Percentiles rank a stretch among this genome's conserved stretches.
Conservation (phyloP, 2,113 vertebrate species). For the Chlamydotis undulata region DNA sequence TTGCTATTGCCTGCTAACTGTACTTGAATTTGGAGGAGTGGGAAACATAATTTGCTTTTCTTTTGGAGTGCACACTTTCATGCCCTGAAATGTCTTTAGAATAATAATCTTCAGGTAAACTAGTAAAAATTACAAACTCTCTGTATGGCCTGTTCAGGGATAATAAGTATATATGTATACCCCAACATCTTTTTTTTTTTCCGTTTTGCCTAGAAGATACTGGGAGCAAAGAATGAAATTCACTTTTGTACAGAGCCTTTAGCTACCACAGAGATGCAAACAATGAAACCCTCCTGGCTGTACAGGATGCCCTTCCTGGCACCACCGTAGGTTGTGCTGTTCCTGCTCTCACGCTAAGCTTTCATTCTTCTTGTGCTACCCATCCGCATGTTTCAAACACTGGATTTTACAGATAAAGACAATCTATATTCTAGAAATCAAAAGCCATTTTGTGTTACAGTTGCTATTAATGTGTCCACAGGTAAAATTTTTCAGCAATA, state of each 20-base stretch:
- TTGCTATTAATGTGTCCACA: rapidly evolving
- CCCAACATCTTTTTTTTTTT: background rate
- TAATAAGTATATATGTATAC: background rate
- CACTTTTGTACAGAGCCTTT: background rate
- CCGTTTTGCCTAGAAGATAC: background rate
- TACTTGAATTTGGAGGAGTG: background rate
- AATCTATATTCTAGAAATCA: background rate
- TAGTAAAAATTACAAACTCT: background rate
- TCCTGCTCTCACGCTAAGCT: background rate
- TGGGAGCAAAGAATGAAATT: background rate
- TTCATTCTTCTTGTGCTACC: background rate
- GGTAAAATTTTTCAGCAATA: background rate
- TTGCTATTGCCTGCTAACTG: background rate
- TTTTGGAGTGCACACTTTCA: background rate
- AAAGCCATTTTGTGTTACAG: background rate
- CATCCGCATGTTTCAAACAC: background rate
- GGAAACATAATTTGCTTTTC: background rate
- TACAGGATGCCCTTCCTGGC: background rate
- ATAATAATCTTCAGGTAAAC: background rate
- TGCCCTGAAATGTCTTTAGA: background rate
- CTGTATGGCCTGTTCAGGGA: background rate
- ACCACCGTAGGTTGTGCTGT: background rate
- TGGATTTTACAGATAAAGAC: background rate
- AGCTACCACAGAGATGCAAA: background rate
- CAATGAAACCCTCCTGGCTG: background rate